Evolutionary conservation across 1,140 invertebrate species (phyloP), one percentile per base, ranked within the genome.

Genomic region (Asbolus verrucosus): DNA sequence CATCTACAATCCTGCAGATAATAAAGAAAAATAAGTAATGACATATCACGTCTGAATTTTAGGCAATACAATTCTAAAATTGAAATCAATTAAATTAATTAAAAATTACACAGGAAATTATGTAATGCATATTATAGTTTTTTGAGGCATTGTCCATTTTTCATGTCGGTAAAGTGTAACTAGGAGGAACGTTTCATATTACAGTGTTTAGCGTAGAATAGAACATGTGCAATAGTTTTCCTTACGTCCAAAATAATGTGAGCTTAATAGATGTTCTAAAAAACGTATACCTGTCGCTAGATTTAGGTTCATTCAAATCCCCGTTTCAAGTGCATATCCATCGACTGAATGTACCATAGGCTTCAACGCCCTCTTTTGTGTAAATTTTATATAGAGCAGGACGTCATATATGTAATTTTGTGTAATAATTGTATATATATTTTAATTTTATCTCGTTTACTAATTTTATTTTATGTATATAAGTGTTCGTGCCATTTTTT

Each of bases 161-260:
- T 36, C 65, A 59, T 59, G 36, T 65, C 24, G 16, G 36, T 27
- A 43, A n/a, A n/a, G n/a, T n/a, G n/a, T n/a, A n/a, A n/a, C n/a
- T n/a, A n/a, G n/a, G n/a, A n/a, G 36, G 50, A 59, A 59, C 39
- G 31, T 60, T 59, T 21, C 36, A 24, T 16, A 27, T n/a, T 36
- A 36, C 33, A 11, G 31, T 50, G 21, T 65, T 41, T 50, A 70
- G 41, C n/a, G n/a, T n/a, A n/a, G n/a, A n/a, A n/a, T 63, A 50
- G 41, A 43, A 30, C 30, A 61, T 67, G 66, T 72, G 70, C 70
- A 72, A 68, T 68, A 68, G 65, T 54, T 69, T 36, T 46, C 60
- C 18, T 67, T 63, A 31, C 70, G 70, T 71, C 70, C 70, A 63
- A n/a, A n/a, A n/a, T 39, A 14, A 43, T 66, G 63, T 67, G 41